phyloP scores from a whole-genome alignment of 1,140 invertebrate genomes.

The Cherax destructor region DNA sequence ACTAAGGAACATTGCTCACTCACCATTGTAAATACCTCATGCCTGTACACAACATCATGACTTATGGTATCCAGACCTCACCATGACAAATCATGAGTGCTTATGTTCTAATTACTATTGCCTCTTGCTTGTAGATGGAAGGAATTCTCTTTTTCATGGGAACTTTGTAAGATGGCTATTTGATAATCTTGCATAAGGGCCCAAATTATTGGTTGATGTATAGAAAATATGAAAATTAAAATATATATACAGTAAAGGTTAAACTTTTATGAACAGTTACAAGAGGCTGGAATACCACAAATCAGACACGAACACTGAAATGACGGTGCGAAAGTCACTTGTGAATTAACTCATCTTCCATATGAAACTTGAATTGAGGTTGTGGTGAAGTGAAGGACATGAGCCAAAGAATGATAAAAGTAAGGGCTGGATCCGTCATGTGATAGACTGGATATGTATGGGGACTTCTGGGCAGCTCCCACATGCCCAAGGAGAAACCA shows the following conservation, averaged over 20 bases:
- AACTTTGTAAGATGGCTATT: conserved; percentile 22
- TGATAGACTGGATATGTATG: conserved; percentile 61
- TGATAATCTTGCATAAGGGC: neutral
- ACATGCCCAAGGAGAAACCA: conserved; percentile 38
- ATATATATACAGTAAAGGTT: neutral
- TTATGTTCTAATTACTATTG: conserved; percentile 46
- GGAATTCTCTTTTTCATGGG: conserved; percentile 25
- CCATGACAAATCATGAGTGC: conserved; percentile 55
- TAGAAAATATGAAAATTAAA: neutral
- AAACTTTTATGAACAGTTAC: neutral
- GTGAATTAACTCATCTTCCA: conserved; percentile 2
- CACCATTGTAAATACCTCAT: conserved; percentile 68
- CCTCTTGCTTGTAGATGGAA: conserved; percentile 55
- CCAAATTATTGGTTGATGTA: neutral
- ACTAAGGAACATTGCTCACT: conserved; percentile 55
- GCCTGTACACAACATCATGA: conserved; percentile 61
- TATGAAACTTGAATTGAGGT: conserved; percentile 3
- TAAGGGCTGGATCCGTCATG: conserved; percentile 43
- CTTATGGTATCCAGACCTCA: conserved; percentile 58
- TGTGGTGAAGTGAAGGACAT: conserved; percentile 32
- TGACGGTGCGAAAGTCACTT: neutral
- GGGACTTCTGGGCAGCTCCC: conserved; percentile 39
- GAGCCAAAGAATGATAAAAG: conserved; percentile 8
- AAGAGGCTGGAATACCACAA: conserved; percentile 6
- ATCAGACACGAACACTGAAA: neutral